Conservation (phyloP, 2,797 vertebrate species). For the Vireo griseus region DNA sequence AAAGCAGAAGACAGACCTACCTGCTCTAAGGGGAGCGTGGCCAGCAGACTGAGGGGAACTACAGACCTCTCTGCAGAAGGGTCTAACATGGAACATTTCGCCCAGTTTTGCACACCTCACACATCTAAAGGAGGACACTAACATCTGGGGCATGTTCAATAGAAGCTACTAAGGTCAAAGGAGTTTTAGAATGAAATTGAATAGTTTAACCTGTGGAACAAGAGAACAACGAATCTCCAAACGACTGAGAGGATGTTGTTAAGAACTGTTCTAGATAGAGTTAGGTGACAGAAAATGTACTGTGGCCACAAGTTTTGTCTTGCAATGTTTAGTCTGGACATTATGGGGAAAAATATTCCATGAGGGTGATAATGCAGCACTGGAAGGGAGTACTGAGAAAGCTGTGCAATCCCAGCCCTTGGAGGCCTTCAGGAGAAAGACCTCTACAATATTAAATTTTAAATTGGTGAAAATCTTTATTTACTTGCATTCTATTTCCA, state of each 20-base stretch:
- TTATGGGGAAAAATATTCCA: accelerated
- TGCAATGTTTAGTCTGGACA: neutral
- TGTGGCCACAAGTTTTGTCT: neutral
- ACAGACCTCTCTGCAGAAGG: neutral
- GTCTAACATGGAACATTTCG: neutral
- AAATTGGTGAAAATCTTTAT: neutral
- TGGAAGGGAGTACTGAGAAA: neutral
- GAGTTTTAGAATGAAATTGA: neutral
- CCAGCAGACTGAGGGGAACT: neutral
- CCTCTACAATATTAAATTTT: neutral
- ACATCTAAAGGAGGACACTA: neutral
- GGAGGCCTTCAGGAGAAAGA: neutral
- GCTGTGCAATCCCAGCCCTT: accelerated
- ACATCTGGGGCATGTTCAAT: accelerated
- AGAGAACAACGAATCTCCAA: neutral
- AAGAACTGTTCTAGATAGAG: neutral
- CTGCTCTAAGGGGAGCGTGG: neutral
- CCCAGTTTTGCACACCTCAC: neutral
- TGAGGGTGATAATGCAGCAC: neutral
- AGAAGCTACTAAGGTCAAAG: neutral
- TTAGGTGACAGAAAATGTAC: neutral
- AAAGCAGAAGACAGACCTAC: neutral
- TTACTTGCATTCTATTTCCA: neutral
- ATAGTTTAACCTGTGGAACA: neutral
- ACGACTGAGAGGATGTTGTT: neutral